Base-by-base conservation (phyloP, 2,888 invertebrate genomes). In the Diploptera punctata region DNA sequence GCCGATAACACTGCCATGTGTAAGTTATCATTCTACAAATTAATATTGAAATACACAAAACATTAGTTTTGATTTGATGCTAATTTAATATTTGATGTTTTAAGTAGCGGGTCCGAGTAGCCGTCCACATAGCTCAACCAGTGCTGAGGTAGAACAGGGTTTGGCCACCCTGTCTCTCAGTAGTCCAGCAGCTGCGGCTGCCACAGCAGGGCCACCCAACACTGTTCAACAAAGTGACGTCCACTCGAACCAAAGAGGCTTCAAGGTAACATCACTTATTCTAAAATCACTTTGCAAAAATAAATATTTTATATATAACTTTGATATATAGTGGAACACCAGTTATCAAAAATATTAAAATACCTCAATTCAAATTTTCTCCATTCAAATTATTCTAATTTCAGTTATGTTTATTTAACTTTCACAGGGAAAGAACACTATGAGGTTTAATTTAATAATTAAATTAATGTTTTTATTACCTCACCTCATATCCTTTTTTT, bases 111-210 rank as follows among this genome's bases (percentile, higher is more conserved):
- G 86, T 73, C 86, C 86, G 72, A 87, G 87, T 75, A 90, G 90
- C 77, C 86, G 91, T 60, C 91, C 91, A 2, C 90, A 91, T 72
- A 90, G 90, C 79, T 89, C 90, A 33, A 90, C 90, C 13, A 91
- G 90, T 77, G 90, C 90, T 0, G 91, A 91, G 80, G 80, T 90
- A 26, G 91, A 91, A 77, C 85, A 87, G 71, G 85, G 87, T 68
- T 86, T 90, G 82, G 84, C 83, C 72, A 83, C 85, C 18, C 76
- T 90, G 65, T 84, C 83, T 62, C 81, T 89, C 65, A 83, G 78
- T 78, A 33, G 75, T 73, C 74, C 77, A 72, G 57, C 76, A 75
- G 77, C 77, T 21, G 54, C 43, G 13, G 68, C 60, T 13, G 21
- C 18, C 54, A 49, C 52, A 10, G n/a, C 54, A 43, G 44, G 24